Evolutionary conservation across 2,888 invertebrate species (phyloP), one percentile per base, ranked within the genome.

Genomic region (Elegia similella): DNA sequence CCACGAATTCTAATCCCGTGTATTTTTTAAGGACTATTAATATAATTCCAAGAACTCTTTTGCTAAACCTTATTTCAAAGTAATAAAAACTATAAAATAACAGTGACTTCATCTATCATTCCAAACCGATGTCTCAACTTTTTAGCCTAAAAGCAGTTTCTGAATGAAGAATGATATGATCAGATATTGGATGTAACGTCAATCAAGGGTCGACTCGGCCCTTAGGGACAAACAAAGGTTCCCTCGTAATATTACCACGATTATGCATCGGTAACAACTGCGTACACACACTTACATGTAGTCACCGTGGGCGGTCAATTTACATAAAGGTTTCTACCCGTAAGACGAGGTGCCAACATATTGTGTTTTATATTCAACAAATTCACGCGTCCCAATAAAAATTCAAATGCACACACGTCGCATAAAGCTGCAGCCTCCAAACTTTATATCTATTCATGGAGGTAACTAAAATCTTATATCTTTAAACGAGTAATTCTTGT

Each of bases 401-500:
- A 67, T 69, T 69, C 69, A 67, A 67, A 67, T 69, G 62, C 61
- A 59, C 68, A 69, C 62, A 70, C 69, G 65, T 64, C 64, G 62
- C 54, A 61, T 60, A 63, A 64, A 63, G 61, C 60, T 68, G 63
- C 63, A 64, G 67, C 63, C 66, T 67, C 64, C 66, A 62, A 74
- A 69, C 66, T 73, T 68, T 66, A 68, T 66, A 68, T 66, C 62
- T 69, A 58, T 55, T 57, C 56, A 46, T 46, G 61, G 59, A 66
- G 47, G 34, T 42, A 10, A 60, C 65, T 65, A 62, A 69, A n/a
- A 70, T 70, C 72, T 71, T 67, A 67, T 64, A n/a, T n/a, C n/a
- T n/a, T n/a, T n/a, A n/a, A n/a, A 80, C 84, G 68, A 77, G 80
- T 76, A 82, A 72, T 71, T 79, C 68, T 70, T 70, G 72, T 59